phyloP scores from a whole-genome alignment of 1,140 invertebrate species.

The Centruroides vittatus region DNA sequence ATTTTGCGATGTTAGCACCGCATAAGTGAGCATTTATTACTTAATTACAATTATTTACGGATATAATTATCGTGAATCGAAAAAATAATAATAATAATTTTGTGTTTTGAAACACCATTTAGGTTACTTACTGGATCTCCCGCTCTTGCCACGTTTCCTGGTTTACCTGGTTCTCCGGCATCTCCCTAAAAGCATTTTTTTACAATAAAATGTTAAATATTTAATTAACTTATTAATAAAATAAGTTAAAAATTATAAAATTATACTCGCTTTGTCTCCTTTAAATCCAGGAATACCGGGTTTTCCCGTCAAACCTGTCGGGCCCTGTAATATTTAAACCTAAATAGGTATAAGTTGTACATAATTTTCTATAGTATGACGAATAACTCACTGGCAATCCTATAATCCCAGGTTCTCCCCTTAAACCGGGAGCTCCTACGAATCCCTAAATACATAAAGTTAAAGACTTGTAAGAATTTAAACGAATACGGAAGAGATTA shows the following conservation, averaged over 20 bases:
- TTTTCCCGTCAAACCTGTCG: not conserved
- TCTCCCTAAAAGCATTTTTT: slow-evolving; percentile 28
- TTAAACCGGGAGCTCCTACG: slow-evolving; percentile 4
- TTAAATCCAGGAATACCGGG: slow-evolving; percentile 1
- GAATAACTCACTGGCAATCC: slow-evolving; percentile 11
- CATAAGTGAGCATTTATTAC: not conserved
- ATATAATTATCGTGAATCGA: no score
- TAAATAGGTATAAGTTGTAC: not conserved
- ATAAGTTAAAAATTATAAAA: not conserved
- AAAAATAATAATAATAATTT: no score
- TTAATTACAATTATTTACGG: no score
- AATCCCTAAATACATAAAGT: slow-evolving; percentile 2
- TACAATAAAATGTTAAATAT: not conserved
- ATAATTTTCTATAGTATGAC: not conserved
- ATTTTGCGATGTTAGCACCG: not conserved
- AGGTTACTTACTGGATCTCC: slow-evolving; percentile 2
- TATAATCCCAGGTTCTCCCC: slow-evolving; percentile 6
- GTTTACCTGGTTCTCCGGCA: slow-evolving; percentile 34
- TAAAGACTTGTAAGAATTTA: not conserved
- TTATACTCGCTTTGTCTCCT: slow-evolving; percentile 8
- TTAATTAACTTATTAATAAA: not conserved
- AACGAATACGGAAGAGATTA: not conserved
- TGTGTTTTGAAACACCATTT: not conserved
- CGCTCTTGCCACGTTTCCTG: slow-evolving; percentile 37
- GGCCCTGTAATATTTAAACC: slow-evolving; percentile 1